phyloP scores from a whole-genome alignment of 2,888 invertebrate species.

The Caenorhabditis afra region DNA sequence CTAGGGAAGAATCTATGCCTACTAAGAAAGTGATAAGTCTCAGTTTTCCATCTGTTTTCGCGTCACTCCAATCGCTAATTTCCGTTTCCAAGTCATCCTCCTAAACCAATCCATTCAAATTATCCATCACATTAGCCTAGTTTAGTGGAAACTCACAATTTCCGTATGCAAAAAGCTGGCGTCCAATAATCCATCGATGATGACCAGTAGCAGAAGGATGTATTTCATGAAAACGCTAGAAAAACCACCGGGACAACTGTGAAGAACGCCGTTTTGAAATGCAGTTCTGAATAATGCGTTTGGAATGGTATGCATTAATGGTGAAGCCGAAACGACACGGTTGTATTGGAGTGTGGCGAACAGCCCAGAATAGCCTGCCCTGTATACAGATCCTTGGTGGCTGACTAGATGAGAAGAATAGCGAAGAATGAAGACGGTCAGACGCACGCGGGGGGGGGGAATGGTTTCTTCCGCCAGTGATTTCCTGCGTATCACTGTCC shows the following conservation, averaged over 20 bases:
- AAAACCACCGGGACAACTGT: slow-evolving; percentile 6
- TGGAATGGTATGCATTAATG: slow-evolving; percentile 15
- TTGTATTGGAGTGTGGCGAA: slow-evolving; percentile 15
- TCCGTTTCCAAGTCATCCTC: slow-evolving; percentile 56
- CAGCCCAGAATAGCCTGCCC: background rate
- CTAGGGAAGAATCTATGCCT: slow-evolving; percentile 62
- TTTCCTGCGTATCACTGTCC: slow-evolving; percentile 46
- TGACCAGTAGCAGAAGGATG: slow-evolving; percentile 21
- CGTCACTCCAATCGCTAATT: slow-evolving; percentile 64
- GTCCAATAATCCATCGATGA: background rate
- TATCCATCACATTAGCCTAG: background rate
- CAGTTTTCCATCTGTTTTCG: slow-evolving; percentile 39
- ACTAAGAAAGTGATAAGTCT: slow-evolving; percentile 60
- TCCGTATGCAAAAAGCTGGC: slow-evolving; percentile 48
- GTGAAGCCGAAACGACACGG: slow-evolving; percentile 17
- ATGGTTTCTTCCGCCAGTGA: slow-evolving; percentile 25
- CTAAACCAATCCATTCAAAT: slow-evolving; percentile 9
- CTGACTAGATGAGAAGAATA: slow-evolving; percentile 10
- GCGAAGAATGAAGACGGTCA: slow-evolving; percentile 20
- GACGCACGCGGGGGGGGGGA: too few relatives aligned
- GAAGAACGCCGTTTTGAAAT: slow-evolving; percentile 50
- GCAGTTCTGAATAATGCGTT: slow-evolving; percentile 15
- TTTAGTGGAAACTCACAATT: slow-evolving; percentile 31
- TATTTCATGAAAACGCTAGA: slow-evolving; percentile 29
- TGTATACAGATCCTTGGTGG: slow-evolving; percentile 6